A percentile compares a stretch with the other conserved stretches of the same genome.
Conservation (phyloP, 2,113 vertebrate genomes). For the Urocynchramus pylzowi region DNA sequence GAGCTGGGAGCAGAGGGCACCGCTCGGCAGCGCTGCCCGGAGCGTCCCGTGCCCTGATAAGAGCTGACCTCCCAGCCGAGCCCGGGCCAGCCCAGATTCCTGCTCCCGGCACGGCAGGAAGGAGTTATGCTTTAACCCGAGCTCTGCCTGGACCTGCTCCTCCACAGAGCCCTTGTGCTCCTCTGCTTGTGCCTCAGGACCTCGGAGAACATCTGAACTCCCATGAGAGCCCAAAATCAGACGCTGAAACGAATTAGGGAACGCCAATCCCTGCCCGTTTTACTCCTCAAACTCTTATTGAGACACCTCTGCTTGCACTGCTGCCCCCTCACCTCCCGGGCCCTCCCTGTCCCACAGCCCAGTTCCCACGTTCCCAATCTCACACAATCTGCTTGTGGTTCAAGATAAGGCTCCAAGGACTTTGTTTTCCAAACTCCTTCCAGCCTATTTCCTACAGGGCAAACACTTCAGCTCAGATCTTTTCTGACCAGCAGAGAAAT, state of each 20-base stretch:
- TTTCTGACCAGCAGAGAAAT: background rate
- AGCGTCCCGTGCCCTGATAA: background rate
- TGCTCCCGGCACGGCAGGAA: background rate
- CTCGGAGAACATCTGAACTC: background rate
- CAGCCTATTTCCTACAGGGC: background rate
- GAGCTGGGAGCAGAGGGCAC: background rate
- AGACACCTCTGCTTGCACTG: background rate
- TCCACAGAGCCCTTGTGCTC: background rate
- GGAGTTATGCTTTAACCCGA: constrained; percentile 12
- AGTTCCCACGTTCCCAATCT: background rate
- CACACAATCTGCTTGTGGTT: background rate
- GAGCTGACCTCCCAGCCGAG: background rate
- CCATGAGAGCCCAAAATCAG: background rate
- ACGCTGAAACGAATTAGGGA: background rate
- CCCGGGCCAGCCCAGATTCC: background rate
- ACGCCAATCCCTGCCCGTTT: background rate
- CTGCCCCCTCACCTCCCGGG: background rate
- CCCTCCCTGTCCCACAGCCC: background rate
- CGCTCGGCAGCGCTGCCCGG: background rate
- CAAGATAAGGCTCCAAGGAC: constrained; percentile 39
- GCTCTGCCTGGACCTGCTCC: background rate
- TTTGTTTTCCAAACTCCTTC: background rate
- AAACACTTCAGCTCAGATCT: background rate
- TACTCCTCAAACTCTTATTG: background rate
- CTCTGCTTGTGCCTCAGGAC: background rate